Percentiles rank a stretch among this genome's conserved stretches.
phyloP scores from a whole-genome alignment of 2,888 invertebrate species.

The Lingula anatina region DNA sequence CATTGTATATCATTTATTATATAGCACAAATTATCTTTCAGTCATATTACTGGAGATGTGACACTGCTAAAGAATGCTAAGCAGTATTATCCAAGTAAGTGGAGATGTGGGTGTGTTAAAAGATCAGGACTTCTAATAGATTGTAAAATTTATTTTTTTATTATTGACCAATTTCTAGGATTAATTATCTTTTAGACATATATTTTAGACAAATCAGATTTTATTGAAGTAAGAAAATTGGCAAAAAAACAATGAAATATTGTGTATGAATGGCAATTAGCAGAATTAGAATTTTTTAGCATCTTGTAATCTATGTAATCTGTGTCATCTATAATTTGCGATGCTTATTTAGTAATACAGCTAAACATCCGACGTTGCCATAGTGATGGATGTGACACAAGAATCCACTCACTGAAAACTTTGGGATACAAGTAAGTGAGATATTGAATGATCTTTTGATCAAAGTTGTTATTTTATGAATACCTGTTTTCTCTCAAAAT shows the following conservation, averaged over 20 bases:
- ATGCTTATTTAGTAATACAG: constrained; percentile 34
- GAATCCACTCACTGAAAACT: constrained; percentile 42
- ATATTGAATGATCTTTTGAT: background rate
- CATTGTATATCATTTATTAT: too few species aligned
- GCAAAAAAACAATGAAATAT: too few species aligned
- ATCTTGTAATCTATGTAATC: background rate
- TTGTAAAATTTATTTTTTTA: background rate
- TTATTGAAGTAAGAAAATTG: too few species aligned
- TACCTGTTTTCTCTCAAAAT: too few species aligned
- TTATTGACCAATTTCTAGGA: background rate
- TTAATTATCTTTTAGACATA: background rate
- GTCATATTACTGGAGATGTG: constrained; percentile 41
- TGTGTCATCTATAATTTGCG: background rate
- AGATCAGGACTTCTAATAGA: background rate
- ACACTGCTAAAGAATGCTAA: constrained; percentile 40
- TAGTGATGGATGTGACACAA: constrained; percentile 49
- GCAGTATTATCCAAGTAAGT: constrained; percentile 41
- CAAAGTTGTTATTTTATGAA: too few species aligned
- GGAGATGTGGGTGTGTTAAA: too few species aligned
- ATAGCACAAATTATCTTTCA: constrained; percentile 26
- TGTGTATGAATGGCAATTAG: too few species aligned
- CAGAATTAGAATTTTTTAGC: too few species aligned
- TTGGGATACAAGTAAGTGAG: constrained; percentile 39
- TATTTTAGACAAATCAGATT: too few species aligned
- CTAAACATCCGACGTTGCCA: constrained; percentile 47